Conservation (phyloP, 2,888 invertebrate genomes). For the Molanna angustata region DNA sequence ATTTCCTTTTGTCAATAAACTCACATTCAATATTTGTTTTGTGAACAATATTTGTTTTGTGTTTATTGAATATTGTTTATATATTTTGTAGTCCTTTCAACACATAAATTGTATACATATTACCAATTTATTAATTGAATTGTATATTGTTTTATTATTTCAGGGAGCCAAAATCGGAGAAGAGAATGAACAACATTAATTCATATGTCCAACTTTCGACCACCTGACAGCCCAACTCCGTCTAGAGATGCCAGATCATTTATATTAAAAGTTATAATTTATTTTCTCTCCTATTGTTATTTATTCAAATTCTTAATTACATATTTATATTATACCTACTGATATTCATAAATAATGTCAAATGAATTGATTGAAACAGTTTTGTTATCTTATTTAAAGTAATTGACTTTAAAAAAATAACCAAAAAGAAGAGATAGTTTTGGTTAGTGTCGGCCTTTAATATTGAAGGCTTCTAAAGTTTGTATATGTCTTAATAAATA, state of each 20-base stretch:
- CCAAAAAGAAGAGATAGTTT: neutral
- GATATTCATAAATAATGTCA: too few species aligned
- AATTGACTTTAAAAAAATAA: too few species aligned
- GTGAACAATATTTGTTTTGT: too few species aligned
- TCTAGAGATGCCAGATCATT: slow-evolving; percentile 20
- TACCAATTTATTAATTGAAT: too few species aligned
- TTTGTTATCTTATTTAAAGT: too few species aligned
- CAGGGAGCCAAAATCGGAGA: slow-evolving; percentile 82
- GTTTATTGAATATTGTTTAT: too few species aligned
- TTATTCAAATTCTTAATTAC: neutral
- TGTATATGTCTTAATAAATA: neutral
- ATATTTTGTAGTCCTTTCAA: too few species aligned
- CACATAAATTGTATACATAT: too few species aligned
- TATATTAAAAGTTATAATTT: slow-evolving; percentile 20
- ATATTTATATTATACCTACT: too few species aligned
- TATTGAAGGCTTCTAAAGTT: slow-evolving; percentile 5
- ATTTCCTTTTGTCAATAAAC: too few species aligned
- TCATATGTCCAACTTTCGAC: slow-evolving; percentile 71
- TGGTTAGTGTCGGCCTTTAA: slow-evolving; percentile 9
- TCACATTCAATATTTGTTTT: too few species aligned
- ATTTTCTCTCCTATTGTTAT: slow-evolving; percentile 9
- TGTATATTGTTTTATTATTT: too few species aligned
- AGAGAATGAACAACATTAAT: slow-evolving; percentile 84
- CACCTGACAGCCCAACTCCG: slow-evolving; percentile 63
- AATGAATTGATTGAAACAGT: neutral